Evolutionary conservation across 2,113 vertebrate genomes (phyloP).

Genomic region (Solea senegalensis): DNA sequence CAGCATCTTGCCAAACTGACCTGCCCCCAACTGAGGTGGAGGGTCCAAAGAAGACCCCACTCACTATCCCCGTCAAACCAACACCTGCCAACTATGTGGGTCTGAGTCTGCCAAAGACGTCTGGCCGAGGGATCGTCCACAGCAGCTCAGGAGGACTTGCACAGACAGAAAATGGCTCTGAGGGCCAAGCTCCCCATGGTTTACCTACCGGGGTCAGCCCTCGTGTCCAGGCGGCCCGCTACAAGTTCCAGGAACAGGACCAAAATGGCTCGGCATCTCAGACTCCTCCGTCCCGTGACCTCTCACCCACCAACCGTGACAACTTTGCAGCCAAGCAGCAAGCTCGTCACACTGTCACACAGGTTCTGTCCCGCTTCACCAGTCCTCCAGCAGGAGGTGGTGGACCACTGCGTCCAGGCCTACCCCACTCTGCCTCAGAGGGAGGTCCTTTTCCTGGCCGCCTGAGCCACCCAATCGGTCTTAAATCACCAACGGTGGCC

Average conservation of each 20-base stretch:
- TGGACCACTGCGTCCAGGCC: constrained; percentile 77
- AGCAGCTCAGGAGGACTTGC: constrained; percentile 79
- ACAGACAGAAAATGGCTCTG: constrained; percentile 89
- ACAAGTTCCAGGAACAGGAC: constrained; percentile 98
- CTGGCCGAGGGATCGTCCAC: constrained; percentile 83
- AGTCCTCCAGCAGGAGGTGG: constrained; percentile 83
- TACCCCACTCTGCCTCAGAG: constrained; percentile 84
- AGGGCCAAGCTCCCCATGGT: constrained; percentile 65
- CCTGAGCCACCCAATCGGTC: constrained; percentile 80
- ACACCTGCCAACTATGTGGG: constrained; percentile 81
- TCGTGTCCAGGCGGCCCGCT: constrained; percentile 93
- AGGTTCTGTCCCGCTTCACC: constrained; percentile 95
- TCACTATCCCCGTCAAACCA: constrained; percentile 87
- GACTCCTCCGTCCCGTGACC: constrained; percentile 90
- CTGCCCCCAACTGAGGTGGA: constrained; percentile 78
- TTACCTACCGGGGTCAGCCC: constrained; percentile 89
- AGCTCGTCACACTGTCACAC: constrained; percentile 96
- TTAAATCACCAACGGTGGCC: constrained; percentile 90
- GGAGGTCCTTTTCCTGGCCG: constrained; percentile 83
- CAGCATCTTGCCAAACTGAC: constrained; percentile 91
- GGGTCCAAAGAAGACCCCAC: constrained; percentile 86
- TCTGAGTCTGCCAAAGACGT: constrained; percentile 84
- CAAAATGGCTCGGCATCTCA: constrained; percentile 94
- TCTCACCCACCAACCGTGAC: constrained; percentile 94
- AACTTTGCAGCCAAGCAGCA: constrained; percentile 94